Evolutionary conservation across 1,140 invertebrate genomes (phyloP).

Genomic region (Lepidurus packardi): DNA sequence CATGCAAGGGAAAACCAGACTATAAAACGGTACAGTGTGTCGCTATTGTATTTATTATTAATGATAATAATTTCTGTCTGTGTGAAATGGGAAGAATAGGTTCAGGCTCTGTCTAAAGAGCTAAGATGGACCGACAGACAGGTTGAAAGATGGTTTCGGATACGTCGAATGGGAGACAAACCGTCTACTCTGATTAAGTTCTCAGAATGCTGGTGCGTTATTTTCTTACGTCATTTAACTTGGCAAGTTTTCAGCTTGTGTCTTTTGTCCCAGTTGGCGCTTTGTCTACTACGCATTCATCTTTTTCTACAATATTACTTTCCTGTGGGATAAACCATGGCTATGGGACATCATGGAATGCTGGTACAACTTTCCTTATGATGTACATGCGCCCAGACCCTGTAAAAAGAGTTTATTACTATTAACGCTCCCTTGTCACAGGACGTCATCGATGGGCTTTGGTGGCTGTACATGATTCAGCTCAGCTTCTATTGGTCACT

Average conservation of each 20-base stretch:
- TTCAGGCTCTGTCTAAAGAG: constrained; percentile 73
- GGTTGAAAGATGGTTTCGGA: constrained; percentile 83
- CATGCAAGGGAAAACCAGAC: constrained; percentile 34
- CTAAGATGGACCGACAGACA: constrained; percentile 78
- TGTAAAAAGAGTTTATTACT: constrained; percentile 22
- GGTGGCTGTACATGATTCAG: constrained; percentile 45
- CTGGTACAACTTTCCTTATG: constrained; percentile 64
- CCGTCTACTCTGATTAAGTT: constrained; percentile 87
- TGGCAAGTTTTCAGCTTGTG: constrained; percentile 29
- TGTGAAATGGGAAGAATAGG: constrained; percentile 40
- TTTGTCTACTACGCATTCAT: constrained; percentile 78
- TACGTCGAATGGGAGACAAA: constrained; percentile 71
- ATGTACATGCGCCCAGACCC: constrained; percentile 45
- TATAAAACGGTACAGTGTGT: constrained; percentile 12
- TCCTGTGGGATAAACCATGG: constrained; percentile 90
- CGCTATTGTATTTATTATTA: neutral
- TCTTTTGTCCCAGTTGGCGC: constrained; percentile 62
- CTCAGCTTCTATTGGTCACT: constrained; percentile 88
- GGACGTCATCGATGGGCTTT: constrained; percentile 54
- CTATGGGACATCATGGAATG: constrained; percentile 88
- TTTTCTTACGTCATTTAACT: neutral
- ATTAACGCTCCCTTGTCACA: constrained; percentile 34
- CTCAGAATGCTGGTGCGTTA: constrained; percentile 67
- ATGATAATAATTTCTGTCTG: constrained; percentile 34
- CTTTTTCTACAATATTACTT: constrained; percentile 73